Base-by-base conservation (phyloP, 2,113 vertebrate genomes). In the Corydoras maculifer region DNA sequence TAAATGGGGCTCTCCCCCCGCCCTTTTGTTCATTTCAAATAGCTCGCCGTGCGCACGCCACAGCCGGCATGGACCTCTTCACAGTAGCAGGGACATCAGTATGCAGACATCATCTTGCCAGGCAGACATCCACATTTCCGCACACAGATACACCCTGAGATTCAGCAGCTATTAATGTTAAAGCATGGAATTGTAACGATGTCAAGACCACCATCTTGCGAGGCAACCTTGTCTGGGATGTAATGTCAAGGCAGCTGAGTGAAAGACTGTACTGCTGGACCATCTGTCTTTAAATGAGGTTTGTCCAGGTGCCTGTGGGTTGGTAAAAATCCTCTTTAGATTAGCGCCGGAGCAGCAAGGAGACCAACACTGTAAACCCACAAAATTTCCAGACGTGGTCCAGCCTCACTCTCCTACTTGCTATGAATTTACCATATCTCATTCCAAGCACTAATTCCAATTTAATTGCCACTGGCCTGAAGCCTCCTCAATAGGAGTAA, bases 401-500 rank as follows among this genome's bases (percentile, higher is more conserved):
- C 84, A 87, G 86, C 86, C 82, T 85, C 58, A 31, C 81, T 88
- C 82, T 84, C 91, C 94, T 94, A 93, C 59, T 97, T 94, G 94
- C 94, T 96, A 97, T 99, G 96, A 98, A 94, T 96, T 92, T 93
- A 91, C 94, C 93, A 93, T 95, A 94, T 97, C 93, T 95, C 94
- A 94, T 95, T 97, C 94, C 91, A 92, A 89, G 92, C 94, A 93
- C 96, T 98, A 99, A 98, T 99, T 98, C 96, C 96, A 98, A 97
- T 99, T 99, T 99, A 99, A 99, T 99, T 98, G 96, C 95, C 93
- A 96, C 94, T 96, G 95, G 95, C 96, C 95, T 92, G 93, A 94
- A 98, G 94, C 93, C 96, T 95, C 94, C 96, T 98, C 95, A 99
- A 97, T 97, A 98, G 96, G 93, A 98, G 95, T 97, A 98, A 98